Evolutionary conservation across 2,888 invertebrate species (phyloP).

Genomic region (Hipparchia semele): DNA sequence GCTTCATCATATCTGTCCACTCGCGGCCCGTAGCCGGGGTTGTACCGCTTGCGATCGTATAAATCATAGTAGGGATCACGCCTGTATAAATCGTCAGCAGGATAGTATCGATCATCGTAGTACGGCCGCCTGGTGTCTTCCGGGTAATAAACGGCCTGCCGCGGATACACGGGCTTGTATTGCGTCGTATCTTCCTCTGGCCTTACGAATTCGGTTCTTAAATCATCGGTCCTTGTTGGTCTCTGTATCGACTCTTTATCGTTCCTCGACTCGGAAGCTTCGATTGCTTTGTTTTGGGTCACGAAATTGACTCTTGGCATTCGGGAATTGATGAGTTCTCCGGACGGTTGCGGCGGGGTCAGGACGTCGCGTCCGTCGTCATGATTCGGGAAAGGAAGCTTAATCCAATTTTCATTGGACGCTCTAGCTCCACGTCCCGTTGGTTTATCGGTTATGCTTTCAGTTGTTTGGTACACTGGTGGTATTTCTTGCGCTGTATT

Average conservation of each 20-base stretch:
- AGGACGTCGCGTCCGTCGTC: constrained; percentile 69
- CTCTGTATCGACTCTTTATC: constrained; percentile 77
- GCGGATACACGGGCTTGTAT: constrained; percentile 72
- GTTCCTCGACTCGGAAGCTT: constrained; percentile 77
- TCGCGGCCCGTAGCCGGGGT: constrained; percentile 60
- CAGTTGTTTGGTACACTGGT: constrained; percentile 69
- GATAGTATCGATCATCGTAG: constrained; percentile 69
- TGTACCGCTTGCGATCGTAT: constrained; percentile 65
- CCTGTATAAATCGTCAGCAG: constrained; percentile 68
- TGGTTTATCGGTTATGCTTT: constrained; percentile 76
- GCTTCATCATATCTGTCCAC: constrained; percentile 72
- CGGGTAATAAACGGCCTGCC: constrained; percentile 77
- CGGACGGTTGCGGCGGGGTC: constrained; percentile 79
- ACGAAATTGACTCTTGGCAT: constrained; percentile 87
- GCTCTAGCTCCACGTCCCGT: constrained; percentile 84
- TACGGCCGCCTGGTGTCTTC: constrained; percentile 72
- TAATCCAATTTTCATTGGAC: constrained; percentile 85
- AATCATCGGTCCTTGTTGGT: constrained; percentile 66
- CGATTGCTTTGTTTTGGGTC: constrained; percentile 83
- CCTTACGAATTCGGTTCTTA: constrained; percentile 75
- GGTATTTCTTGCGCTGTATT: constrained; percentile 62
- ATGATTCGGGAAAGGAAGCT: constrained; percentile 78
- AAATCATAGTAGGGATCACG: constrained; percentile 72
- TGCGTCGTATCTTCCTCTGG: constrained; percentile 65
- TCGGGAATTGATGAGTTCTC: constrained; percentile 81